Percentiles rank a stretch among this genome's conserved stretches.
Conservation (phyloP, 1,140 invertebrate species). For the Araneus ventricosus region DNA sequence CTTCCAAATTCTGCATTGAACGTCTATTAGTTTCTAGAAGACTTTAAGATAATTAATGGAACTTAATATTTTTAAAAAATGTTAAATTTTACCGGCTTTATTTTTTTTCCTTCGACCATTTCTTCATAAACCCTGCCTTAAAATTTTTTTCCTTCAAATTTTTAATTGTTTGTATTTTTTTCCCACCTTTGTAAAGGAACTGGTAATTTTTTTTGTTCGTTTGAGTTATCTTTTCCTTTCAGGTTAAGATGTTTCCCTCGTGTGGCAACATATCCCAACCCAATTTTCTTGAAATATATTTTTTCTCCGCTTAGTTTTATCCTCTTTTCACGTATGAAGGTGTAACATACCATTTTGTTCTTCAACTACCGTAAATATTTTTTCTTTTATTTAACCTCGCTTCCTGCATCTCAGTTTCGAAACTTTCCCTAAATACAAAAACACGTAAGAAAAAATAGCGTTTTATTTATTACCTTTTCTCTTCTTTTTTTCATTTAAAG, state of each 20-base stretch:
- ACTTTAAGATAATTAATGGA: slow-evolving; percentile 58
- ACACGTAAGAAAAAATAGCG: too few relatives aligned
- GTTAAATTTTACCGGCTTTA: background rate
- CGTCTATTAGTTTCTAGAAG: slow-evolving; percentile 45
- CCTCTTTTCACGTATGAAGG: too few relatives aligned
- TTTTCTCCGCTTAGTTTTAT: too few relatives aligned
- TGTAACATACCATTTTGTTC: too few relatives aligned
- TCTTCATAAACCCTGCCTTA: background rate
- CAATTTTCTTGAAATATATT: too few relatives aligned
- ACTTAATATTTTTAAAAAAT: slow-evolving; percentile 52
- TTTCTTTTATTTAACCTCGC: too few relatives aligned
- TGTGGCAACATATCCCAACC: background rate
- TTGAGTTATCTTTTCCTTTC: background rate
- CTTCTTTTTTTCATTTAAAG: too few relatives aligned
- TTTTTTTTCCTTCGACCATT: background rate
- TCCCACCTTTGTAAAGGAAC: background rate
- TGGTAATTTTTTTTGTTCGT: background rate
- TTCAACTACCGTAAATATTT: too few relatives aligned
- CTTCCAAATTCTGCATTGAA: slow-evolving; percentile 9
- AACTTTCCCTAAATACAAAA: too few relatives aligned
- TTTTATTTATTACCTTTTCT: too few relatives aligned
- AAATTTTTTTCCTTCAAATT: background rate
- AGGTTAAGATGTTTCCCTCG: background rate
- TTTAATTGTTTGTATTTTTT: background rate
- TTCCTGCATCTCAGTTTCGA: too few relatives aligned